Percentiles rank a stretch among this genome's conserved stretches.
phyloP scores from a whole-genome alignment of 2,888 invertebrate genomes.

The Drosophila anceps region DNA sequence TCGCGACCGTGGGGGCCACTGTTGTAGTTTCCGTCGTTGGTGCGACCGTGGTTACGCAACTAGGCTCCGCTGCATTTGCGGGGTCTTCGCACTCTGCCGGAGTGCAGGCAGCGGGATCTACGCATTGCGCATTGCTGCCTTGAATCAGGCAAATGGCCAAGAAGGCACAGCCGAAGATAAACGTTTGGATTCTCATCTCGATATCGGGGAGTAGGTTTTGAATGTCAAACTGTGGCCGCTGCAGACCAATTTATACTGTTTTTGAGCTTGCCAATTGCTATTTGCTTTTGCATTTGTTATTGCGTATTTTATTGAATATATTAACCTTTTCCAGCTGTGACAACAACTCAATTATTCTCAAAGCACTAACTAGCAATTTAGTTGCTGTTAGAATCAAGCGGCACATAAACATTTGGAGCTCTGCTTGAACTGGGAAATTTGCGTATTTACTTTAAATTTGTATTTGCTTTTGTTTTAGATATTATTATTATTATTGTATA shows the following conservation, averaged over 20 bases:
- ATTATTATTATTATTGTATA: neutral
- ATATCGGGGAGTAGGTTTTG: neutral
- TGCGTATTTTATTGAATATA: neutral
- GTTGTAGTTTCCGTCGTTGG: neutral
- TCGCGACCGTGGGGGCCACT: too few species aligned
- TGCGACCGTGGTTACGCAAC: neutral
- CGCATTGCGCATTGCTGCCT: slow-evolving; percentile 12
- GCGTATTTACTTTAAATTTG: neutral
- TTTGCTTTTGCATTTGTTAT: neutral
- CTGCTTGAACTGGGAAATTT: neutral
- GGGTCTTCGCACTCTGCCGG: neutral
- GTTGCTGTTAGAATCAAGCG: neutral
- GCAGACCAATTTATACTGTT: neutral
- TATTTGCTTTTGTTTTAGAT: neutral
- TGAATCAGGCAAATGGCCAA: slow-evolving; percentile 22
- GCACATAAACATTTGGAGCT: neutral
- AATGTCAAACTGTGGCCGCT: neutral
- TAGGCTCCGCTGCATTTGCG: neutral
- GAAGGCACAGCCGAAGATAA: slow-evolving; percentile 24
- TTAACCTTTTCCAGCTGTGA: neutral
- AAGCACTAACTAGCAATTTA: neutral
- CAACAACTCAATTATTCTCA: neutral
- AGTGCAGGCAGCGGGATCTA: neutral
- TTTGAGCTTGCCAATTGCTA: neutral
- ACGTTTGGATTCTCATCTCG: slow-evolving; percentile 33